These are phyloP conservation scores for Epinotia demarniana DNA, from an alignment of 2,888 invertebrate genomes.

Conservation along the genomic window DNA sequence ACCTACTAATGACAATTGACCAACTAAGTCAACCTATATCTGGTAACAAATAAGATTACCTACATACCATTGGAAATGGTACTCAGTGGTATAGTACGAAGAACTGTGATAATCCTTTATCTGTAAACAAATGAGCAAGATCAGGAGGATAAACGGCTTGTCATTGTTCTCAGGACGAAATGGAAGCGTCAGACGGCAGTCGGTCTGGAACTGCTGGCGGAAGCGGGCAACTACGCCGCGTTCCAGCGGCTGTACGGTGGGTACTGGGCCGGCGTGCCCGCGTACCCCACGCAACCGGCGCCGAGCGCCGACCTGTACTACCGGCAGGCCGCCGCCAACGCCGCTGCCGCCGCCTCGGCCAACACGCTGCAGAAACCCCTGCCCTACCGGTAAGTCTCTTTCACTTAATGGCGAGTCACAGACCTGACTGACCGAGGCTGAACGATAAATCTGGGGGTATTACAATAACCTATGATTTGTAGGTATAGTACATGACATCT, in stretches of 20 bases:
- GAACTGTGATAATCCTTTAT: background rate
- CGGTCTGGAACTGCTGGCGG: conserved; percentile 97
- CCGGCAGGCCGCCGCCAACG: conserved; percentile 91
- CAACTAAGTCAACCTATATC: too few relatives aligned
- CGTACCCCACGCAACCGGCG: conserved; percentile 88
- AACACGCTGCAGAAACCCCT: conserved; percentile 94
- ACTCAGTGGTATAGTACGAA: background rate
- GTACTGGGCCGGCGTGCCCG: conserved; percentile 88
- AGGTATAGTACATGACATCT: background rate
- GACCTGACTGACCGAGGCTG: background rate
- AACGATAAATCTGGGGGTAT: background rate
- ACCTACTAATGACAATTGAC: background rate
- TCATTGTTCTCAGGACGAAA: conserved; percentile 90
- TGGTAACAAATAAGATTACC: background rate
- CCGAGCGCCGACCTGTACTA: conserved; percentile 92
- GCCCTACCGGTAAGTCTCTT: conserved; percentile 86
- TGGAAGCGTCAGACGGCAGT: conserved; percentile 99
- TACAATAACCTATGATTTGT: background rate
- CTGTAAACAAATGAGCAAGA: background rate
- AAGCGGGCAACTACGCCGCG: conserved; percentile 99
- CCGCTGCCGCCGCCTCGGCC: conserved; percentile 85
- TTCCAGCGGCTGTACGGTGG: conserved; percentile 97
- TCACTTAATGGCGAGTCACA: background rate
- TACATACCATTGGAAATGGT: background rate
- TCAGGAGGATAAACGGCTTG: background rate